Base-by-base conservation (phyloP, 1,140 invertebrate species). In the Melipona quadrifasciata region DNA sequence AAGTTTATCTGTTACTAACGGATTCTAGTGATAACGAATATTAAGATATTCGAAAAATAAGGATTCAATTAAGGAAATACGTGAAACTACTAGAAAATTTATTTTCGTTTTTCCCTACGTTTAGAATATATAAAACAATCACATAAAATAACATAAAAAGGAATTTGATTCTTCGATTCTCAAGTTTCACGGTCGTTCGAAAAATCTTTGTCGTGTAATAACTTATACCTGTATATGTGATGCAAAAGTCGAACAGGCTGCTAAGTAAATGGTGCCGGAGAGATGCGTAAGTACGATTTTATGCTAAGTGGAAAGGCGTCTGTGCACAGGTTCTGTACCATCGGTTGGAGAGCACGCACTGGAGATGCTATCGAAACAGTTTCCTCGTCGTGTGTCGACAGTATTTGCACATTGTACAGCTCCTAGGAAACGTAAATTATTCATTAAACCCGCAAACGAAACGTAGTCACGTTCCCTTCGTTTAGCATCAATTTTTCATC, bases 351-450 rank as follows among this genome's bases (percentile, higher is more conserved):
- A 73, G 78, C 78, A 81, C 74, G 86, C 82, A 85, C 75, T 31
- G 17, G 24, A 81, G 86, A 87, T 89, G 75, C 27, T 87, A 87
- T 87, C 86, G 82, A 75, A 71, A 79, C 65, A 55, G 79, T 89
- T 82, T 76, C 74, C 85, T 84, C 76, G 67, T 81, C 68, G 74
- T 74, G n/a, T 67, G 74, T 80, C 72, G 67, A 67, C 19, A 34
- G 34, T 78, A 77, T 75, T 87, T 79, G 71, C 82, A 67, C 81
- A 72, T n/a, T 67, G 80, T 51, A 31, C 75, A 65, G 34, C 82
- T 78, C 74, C 74, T 79, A 72, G 79, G 75, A 76, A 79, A 89
- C 80, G 87, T 87, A 87, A 89, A 89, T 89, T 87, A 85, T 87
- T 89, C 86, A 87, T 89, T 85, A 85, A 87, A 82, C 65, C 31